Evolutionary conservation across 2,797 vertebrate genomes (phyloP).

Genomic region (Hydrophis major): DNA sequence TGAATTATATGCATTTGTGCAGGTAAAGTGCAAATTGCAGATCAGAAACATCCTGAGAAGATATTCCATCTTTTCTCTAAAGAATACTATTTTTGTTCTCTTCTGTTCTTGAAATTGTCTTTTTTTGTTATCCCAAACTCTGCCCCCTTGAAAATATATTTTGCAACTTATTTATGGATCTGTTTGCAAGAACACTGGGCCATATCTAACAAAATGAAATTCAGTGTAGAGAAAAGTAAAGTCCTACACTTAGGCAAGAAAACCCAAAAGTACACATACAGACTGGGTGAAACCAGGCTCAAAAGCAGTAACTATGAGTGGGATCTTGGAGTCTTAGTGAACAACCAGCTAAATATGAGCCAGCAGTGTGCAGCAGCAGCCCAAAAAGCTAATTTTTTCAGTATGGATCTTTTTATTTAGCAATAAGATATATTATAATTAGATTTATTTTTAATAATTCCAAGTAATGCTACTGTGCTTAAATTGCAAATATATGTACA

Average conservation of each 20-base stretch:
- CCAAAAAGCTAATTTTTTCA: background rate
- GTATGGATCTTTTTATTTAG: background rate
- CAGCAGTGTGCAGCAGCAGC: no score
- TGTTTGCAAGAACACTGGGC: background rate
- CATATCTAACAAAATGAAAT: no score
- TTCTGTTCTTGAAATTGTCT: background rate
- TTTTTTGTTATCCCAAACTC: background rate
- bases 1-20: background rate
- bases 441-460: background rate
- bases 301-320: no score
- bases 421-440: background rate
- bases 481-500: background rate
- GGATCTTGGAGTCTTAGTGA: no score
- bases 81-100: background rate
- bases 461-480: background rate
- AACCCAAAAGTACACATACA: no score
- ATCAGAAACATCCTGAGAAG: background rate
- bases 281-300: no score
- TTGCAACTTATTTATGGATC: background rate
- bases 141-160: no score
- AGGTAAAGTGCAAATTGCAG: background rate
- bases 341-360: no score
- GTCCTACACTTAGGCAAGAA: no score
- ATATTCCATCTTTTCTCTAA: no score
- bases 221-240: no score